Percentiles rank a stretch among this genome's conserved stretches.
Evolutionary conservation across 1,140 invertebrate genomes (phyloP).

Genomic region (Leptestheria dahalacensis): DNA sequence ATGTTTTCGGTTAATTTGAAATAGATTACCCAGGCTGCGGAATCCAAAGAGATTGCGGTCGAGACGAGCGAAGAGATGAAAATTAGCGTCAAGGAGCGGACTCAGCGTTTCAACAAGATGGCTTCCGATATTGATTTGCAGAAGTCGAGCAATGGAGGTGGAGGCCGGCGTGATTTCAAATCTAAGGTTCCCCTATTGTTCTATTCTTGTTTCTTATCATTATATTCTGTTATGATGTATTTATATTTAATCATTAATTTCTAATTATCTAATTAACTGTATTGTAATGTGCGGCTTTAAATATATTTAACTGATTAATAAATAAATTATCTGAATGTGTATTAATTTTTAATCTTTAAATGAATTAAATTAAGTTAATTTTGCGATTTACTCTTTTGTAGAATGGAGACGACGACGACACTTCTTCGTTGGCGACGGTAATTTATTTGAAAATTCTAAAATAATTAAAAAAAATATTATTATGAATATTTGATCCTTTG

Average conservation of each 20-base stretch:
- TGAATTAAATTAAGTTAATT: neutral
- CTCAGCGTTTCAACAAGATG: constrained; percentile 80
- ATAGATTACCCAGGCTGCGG: too few species aligned
- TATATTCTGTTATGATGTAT: neutral
- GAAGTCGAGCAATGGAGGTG: constrained; percentile 18
- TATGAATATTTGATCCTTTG: too few species aligned
- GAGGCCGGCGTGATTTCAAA: neutral
- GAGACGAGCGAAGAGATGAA: constrained; percentile 24
- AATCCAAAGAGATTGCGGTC: neutral
- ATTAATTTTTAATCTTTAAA: too few species aligned
- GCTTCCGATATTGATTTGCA: constrained; percentile 56
- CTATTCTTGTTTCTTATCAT: neutral
- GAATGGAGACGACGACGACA: constrained; percentile 19
- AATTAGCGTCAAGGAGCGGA: constrained; percentile 78
- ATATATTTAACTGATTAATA: too few species aligned
- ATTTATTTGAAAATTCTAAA: constrained; percentile 20
- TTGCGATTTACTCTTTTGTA: neutral
- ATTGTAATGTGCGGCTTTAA: too few species aligned
- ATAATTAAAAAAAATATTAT: neutral
- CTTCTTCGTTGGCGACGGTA: constrained; percentile 34
- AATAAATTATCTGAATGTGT: too few species aligned
- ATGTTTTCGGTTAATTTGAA: too few species aligned
- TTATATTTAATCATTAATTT: neutral
- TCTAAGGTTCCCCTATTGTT: constrained; percentile 9
- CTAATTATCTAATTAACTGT: neutral